Evolutionary conservation across 2,888 invertebrate genomes (phyloP), one percentile per base, ranked within the genome.

Genomic region (Pandemis heparana): DNA sequence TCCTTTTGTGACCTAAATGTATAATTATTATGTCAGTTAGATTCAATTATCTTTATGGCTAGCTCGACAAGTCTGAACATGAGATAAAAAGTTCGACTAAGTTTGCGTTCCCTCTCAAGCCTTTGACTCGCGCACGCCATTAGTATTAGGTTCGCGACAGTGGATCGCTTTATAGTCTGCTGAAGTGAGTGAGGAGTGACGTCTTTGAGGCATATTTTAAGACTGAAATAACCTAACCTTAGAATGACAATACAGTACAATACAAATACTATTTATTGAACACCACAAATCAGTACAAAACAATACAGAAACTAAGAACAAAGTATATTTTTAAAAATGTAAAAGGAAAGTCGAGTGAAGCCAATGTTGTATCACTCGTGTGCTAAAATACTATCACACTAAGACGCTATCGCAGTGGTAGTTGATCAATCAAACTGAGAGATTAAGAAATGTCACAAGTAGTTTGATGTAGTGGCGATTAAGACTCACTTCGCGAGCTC

Each of bases 401-500:
- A 48, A n/a, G 48, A 48, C 14, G 32, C 16, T 0, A 3, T n/a
- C 7, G 43, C 8, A 16, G n/a, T 7, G 39, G 10, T 12, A 62
- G 12, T 56, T 64, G 56, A 70, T 70, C 59, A 18, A 65, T 65
- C 59, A 71, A 59, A 65, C 56, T 18, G 16, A 18, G 18, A 43
- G 64, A 64, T 59, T 60, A 59, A 38, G 59, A 38, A 14, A 6
- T 48, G 48, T 65, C 71, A 41, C 5, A 38, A 65, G 14, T 59
- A 65, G 65, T 65, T 48, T 48, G 59, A 39, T 59, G 5, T 56
- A 46, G 56, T 64, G 23, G 46, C 1, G 43, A 12, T 48, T 39
- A 43, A 43, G 61, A 16, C 12, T 43, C 12, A 5, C 12, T 0
- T 18, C 7, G 41, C 18, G 16, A 5, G 7, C 0, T 12, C 12